Evolutionary conservation across 1,140 invertebrate species (phyloP).

Genomic region (Coenobita brevimanus): DNA sequence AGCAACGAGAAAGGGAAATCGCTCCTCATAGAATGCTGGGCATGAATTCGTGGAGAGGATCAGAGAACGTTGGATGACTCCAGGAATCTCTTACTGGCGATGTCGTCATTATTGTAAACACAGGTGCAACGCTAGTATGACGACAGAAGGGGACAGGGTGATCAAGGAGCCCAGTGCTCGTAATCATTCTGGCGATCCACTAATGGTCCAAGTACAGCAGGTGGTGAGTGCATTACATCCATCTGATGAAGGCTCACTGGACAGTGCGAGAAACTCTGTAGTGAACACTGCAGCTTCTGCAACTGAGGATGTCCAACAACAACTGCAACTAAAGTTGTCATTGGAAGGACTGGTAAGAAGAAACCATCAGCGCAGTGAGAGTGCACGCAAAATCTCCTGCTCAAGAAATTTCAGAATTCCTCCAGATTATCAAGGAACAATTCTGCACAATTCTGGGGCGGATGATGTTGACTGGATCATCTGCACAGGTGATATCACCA

Average conservation of each 20-base stretch:
- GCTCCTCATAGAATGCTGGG: not conserved
- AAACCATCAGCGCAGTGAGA: not conserved
- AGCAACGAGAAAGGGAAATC: not conserved
- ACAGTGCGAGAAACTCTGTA: not conserved
- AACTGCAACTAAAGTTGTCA: slow-evolving; percentile 1
- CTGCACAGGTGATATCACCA: slow-evolving; percentile 32
- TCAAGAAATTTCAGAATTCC: slow-evolving; percentile 7
- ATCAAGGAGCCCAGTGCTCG: not conserved
- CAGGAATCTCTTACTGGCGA: not conserved
- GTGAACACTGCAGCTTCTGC: not conserved
- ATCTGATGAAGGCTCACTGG: slow-evolving; percentile 2
- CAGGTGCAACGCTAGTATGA: not conserved
- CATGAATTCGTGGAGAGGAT: not conserved
- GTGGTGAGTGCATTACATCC: not conserved
- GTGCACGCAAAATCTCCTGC: slow-evolving; percentile 7
- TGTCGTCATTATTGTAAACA: not conserved
- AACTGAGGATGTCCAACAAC: not conserved
- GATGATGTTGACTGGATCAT: slow-evolving; percentile 1
- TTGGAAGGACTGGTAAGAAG: not conserved
- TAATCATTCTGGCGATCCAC: slow-evolving; percentile 1
- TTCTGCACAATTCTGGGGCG: slow-evolving; percentile 10
- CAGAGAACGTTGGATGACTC: not conserved
- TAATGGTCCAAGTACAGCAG: not conserved
- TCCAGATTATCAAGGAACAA: slow-evolving; percentile 28
- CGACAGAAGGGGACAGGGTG: not conserved